phyloP scores from a whole-genome alignment of 2,888 invertebrate species.

The Chesias legatella region DNA sequence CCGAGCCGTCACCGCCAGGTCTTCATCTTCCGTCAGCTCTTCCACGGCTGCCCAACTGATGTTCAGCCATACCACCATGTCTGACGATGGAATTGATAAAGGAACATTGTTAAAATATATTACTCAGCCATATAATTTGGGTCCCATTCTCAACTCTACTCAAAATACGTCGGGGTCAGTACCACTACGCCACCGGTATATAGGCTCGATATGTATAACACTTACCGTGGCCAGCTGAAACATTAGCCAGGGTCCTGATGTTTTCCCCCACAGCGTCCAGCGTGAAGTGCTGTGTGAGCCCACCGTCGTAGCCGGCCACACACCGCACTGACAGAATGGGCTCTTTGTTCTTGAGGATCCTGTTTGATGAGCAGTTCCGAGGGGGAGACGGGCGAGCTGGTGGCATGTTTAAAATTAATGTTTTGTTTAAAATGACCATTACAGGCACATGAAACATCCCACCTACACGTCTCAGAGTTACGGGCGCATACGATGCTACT shows the following conservation, averaged over 20 bases:
- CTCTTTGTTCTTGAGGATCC: slow-evolving; percentile 43
- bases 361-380: slow-evolving; percentile 59
- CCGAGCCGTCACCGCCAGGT: slow-evolving; percentile 58
- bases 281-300: slow-evolving; percentile 62
- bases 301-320: slow-evolving; percentile 64
- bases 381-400: slow-evolving; percentile 67
- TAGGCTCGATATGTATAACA: too few species aligned
- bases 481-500: too few species aligned
- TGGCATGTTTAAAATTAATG: too few species aligned
- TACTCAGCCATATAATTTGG: too few species aligned
- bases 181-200: too few species aligned
- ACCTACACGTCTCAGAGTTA: too few species aligned
- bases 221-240: slow-evolving; percentile 4
- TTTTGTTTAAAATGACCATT: too few species aligned
- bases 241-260: slow-evolving; percentile 48
- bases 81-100: slow-evolving; percentile 38
- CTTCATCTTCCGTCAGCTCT: slow-evolving; percentile 52
- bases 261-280: slow-evolving; percentile 58
- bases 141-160: too few species aligned
- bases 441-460: too few species aligned
- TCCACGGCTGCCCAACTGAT: slow-evolving; percentile 59
- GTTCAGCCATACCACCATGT: slow-evolving; percentile 64
- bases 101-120: neutral
- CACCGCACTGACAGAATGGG: slow-evolving; percentile 57
- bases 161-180: too few species aligned